These are phyloP conservation scores for Actinia tenebrosa DNA, from an alignment of 64 coral and sea anemone genomes.

Conservation along the genomic window DNA sequence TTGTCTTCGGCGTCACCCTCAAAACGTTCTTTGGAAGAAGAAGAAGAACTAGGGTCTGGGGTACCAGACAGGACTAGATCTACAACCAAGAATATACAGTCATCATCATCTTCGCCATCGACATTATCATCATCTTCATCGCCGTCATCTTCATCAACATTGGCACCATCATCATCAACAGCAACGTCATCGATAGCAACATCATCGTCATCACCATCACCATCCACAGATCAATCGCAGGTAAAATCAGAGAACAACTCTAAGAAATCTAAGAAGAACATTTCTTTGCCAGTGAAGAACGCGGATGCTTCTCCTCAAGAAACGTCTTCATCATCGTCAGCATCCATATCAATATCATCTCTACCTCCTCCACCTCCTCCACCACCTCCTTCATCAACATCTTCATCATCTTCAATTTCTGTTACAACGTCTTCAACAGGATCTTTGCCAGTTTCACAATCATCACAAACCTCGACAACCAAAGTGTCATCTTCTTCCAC, in stretches of 20 bases:
- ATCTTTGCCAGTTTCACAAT: background rate
- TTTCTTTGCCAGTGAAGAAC: background rate
- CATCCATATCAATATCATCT: background rate
- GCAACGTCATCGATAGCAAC: background rate
- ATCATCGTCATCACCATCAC: background rate
- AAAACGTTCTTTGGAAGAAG: background rate
- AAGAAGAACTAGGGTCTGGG: background rate
- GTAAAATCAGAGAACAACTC: background rate
- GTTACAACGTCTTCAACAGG: background rate
- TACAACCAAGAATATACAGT: background rate
- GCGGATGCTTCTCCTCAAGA: background rate
- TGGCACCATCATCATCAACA: background rate
- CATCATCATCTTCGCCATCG: background rate
- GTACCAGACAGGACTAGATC: background rate
- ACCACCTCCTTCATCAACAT: background rate
- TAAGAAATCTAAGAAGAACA: background rate
- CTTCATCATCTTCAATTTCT: background rate
- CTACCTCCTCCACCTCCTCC: background rate
- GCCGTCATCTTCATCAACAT: too few species aligned
- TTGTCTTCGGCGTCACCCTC: background rate
- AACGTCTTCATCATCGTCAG: background rate
- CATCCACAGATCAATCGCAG: background rate
- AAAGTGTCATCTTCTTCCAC: conserved; percentile 9
- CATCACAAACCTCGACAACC: background rate
- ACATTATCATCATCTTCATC: background rate